Evolutionary conservation across 2,113 vertebrate species (phyloP).

Genomic region (Muntiacus muntjak): DNA sequence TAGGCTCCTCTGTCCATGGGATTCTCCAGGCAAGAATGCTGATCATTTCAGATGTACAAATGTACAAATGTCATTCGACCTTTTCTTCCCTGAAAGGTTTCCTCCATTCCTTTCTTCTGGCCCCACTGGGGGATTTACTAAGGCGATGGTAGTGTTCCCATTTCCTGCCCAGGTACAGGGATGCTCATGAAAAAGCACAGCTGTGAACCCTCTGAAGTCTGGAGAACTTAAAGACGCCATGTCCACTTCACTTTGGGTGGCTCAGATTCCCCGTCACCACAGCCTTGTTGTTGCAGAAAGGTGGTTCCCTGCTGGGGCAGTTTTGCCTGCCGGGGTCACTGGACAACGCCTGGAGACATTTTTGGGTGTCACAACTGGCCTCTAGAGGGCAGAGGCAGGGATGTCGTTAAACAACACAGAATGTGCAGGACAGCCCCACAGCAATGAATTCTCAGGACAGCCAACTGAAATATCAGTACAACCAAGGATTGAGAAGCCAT

Average conservation of each 20-base stretch:
- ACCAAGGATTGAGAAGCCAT: neutral
- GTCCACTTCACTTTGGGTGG: neutral
- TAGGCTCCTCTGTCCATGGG: neutral
- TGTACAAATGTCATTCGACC: neutral
- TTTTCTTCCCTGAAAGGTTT: neutral
- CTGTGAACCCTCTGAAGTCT: neutral
- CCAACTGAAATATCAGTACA: neutral
- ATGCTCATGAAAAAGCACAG: neutral
- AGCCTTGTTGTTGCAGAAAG: neutral
- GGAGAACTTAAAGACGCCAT: neutral
- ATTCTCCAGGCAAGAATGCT: neutral
- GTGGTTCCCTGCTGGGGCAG: neutral
- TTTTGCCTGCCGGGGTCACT: neutral
- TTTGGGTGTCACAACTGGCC: neutral
- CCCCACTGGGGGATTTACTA: neutral
- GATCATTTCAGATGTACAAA: neutral
- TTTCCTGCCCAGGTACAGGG: neutral
- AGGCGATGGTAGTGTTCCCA: neutral
- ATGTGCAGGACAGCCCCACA: fast-evolving
- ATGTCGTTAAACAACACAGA: neutral
- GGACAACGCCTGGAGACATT: neutral
- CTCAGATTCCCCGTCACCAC: neutral
- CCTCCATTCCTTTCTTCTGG: too few relatives aligned
- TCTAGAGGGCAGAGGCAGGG: neutral
- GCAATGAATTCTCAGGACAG: neutral